Conservation (phyloP, 1,140 invertebrate species). For the Rhagoletis zephyria region DNA sequence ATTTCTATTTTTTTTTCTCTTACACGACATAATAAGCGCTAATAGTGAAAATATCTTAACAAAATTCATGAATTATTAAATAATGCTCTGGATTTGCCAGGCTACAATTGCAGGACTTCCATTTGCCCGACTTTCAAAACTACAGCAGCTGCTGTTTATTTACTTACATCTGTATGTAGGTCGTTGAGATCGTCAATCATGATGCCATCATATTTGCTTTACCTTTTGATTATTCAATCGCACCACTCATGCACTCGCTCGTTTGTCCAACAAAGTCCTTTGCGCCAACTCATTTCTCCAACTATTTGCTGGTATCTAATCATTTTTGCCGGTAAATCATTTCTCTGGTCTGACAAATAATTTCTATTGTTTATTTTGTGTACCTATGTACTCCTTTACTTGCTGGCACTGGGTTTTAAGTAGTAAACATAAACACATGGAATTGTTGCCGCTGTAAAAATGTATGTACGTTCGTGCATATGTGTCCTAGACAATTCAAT, state of each 20-base stretch:
- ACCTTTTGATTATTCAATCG: background rate
- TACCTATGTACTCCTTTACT: background rate
- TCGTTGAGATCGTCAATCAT: constrained; percentile 4
- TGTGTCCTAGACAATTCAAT: background rate
- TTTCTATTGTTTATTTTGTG: background rate
- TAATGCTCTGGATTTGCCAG: background rate
- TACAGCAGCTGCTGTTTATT: background rate
- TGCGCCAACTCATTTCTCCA: constrained; percentile 1
- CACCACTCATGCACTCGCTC: background rate
- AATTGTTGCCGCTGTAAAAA: background rate
- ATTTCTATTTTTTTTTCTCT: too few species aligned
- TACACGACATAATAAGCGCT: background rate
- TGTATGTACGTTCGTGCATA: background rate
- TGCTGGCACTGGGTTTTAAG: background rate
- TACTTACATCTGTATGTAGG: background rate
- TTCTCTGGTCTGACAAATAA: constrained; percentile 1
- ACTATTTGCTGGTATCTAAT: constrained; percentile 16
- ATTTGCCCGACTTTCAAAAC: background rate
- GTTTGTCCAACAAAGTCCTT: background rate
- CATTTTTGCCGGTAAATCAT: constrained; percentile 34
- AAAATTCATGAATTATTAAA: constrained; percentile 41
- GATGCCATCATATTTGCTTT: constrained; percentile 20
- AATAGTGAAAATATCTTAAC: background rate
- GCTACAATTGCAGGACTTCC: background rate
- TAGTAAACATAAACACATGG: background rate